These are phyloP conservation scores for Perodicticus potto DNA, from an alignment of 2,797 vertebrate genomes.

Conservation along the genomic window DNA sequence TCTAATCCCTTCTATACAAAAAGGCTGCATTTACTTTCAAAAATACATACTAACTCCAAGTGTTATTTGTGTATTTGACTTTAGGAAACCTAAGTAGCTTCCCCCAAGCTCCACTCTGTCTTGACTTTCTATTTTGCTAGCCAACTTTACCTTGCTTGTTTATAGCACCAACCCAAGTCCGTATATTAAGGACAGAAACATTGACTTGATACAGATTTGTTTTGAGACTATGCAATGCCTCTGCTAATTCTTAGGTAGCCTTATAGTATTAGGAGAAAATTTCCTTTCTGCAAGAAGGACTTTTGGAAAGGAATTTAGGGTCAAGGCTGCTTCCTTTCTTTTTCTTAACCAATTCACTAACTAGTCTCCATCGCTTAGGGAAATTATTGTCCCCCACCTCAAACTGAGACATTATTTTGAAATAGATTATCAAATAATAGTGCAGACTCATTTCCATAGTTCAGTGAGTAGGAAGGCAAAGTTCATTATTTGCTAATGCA, in stretches of 20 bases:
- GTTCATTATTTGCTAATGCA: constrained; percentile 78
- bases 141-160: not conserved
- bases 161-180: not conserved
- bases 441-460: constrained; percentile 74
- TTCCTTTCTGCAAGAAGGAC: constrained; percentile 4
- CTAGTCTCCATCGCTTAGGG: not conserved
- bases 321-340: constrained; percentile 1
- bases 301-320: constrained; percentile 62
- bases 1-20: not conserved
- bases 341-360: constrained; percentile 63
- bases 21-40: not conserved
- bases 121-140: not conserved
- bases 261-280: constrained; percentile 19
- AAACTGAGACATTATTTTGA: constrained; percentile 70
- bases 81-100: constrained; percentile 22
- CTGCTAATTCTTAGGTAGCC: constrained; percentile 22
- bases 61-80: constrained; percentile 4
- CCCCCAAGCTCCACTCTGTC: not conserved
- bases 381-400: not conserved
- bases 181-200: not conserved
- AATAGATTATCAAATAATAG: constrained; percentile 76
- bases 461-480: constrained; percentile 73
- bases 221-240: not conserved
- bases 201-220: not conserved
- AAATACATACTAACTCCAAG: not conserved